phyloP scores from a whole-genome alignment of 2,113 vertebrate genomes.

The Terrapene triunguis region DNA sequence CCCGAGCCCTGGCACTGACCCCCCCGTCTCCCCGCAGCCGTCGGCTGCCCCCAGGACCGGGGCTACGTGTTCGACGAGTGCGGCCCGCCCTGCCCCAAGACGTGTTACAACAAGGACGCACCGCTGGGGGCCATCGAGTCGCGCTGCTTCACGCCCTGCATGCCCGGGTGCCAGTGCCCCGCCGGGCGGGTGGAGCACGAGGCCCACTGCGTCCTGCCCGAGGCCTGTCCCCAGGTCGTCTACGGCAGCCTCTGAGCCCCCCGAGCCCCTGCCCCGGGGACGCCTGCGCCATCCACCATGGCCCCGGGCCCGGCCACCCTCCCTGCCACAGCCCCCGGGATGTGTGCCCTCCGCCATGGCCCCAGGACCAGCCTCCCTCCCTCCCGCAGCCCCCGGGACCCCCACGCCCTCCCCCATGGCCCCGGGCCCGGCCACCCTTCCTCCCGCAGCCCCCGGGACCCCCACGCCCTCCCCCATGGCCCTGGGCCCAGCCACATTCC shows the following conservation, averaged over 20 bases:
- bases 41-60: slow-evolving; percentile 89
- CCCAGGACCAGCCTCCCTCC: too few relatives aligned
- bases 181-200: slow-evolving; percentile 91
- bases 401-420: too few relatives aligned
- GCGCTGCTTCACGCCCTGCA: slow-evolving; percentile 89
- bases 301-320: too few relatives aligned
- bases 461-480: too few relatives aligned
- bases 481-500: too few relatives aligned
- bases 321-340: too few relatives aligned
- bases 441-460: too few relatives aligned
- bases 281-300: too few relatives aligned
- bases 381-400: too few relatives aligned
- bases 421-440: too few relatives aligned
- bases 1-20: background rate
- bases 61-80: slow-evolving; percentile 94
- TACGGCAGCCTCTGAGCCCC: slow-evolving; percentile 53
- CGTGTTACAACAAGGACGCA: slow-evolving; percentile 88
- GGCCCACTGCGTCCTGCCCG: slow-evolving; percentile 84
- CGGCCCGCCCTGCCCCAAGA: slow-evolving; percentile 90
- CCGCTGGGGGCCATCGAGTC: slow-evolving; percentile 88
- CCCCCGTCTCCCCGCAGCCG: slow-evolving; percentile 72
- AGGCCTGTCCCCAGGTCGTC: slow-evolving; percentile 88
- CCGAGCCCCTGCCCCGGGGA: too few relatives aligned
- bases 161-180: slow-evolving; percentile 91
- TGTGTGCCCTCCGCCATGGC: too few relatives aligned